Evolutionary conservation across 2,888 invertebrate genomes (phyloP).

Genomic region (Epinotia brunnichana): DNA sequence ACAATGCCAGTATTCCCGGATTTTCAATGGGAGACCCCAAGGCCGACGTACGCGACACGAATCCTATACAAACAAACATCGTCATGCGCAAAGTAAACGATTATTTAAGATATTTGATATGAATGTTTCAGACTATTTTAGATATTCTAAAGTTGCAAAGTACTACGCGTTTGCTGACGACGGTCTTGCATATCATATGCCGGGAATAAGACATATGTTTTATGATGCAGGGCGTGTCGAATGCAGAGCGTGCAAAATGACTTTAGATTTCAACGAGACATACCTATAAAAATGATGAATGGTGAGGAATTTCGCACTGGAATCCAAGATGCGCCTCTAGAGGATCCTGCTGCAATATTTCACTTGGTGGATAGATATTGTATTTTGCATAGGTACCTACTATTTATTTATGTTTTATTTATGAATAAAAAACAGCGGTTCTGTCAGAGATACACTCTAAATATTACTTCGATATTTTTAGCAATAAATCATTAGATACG

Average conservation of each 20-base stretch:
- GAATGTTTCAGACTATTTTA: background rate
- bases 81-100: background rate
- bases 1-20: background rate
- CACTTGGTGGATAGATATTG: no score
- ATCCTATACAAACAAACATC: conserved; percentile 3
- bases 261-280: background rate
- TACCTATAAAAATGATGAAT: no score
- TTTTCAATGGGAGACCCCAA: conserved; percentile 11
- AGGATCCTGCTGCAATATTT: no score
- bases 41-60: background rate
- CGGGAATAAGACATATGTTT: background rate
- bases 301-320: no score
- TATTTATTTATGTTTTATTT: no score
- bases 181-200: background rate
- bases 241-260: background rate
- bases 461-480: no score
- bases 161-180: background rate
- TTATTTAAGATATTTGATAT: no score
- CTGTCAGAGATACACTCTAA: no score
- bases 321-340: no score
- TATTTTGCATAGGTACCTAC: no score
- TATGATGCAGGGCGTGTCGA: background rate
- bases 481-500: no score
- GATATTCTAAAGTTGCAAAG: background rate
- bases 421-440: no score